Evolutionary conservation across 1,140 invertebrate genomes (phyloP), one percentile per base, ranked within the genome.

Genomic region (Papilio machaon): DNA sequence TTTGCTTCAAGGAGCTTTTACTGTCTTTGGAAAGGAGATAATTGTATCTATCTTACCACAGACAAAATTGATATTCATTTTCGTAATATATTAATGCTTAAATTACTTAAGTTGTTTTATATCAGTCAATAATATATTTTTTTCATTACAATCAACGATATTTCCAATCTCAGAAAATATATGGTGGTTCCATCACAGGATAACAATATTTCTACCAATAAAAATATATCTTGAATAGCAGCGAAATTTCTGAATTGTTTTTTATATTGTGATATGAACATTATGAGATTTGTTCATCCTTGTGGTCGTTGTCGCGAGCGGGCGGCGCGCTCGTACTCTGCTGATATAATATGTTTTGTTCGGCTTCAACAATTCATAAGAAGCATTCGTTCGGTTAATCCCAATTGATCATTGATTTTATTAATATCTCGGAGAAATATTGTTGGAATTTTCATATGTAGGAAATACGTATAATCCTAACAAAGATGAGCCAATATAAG

Each of bases 321-420:
- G 52, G 15, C 13, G 5, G 52, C 0, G 52, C 15, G 52, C 0
- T 15, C 15, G 52, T 13, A 15, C 13, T 4, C 15, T 54, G 60
- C 23, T 23, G 30, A 35, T 67, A 35, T 67, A 67, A 67, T 35
- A 67, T 35, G 64, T 67, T 67, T 67, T 67, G 64, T 67, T 67
- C 64, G 10, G 64, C 64, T 35, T 67, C 64, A 35, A 67, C 23
- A 60, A 8, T 60, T 60, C 19, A 60, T 54, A 70, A 35, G 64
- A 70, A 30, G 23, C 64, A 70, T 35, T 70, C 64, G 13, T 70
- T 70, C 64, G 64, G 13, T 17, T 67, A 67, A 67, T 70, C 64
- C 60, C 30, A 35, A 70, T 70, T 38, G 64, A 35, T 70, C 30
- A 35, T 35, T 70, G 64, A 70, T 70, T 35, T 17, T 70, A 70